A percentile compares a stretch with the other conserved stretches of the same genome.
These are phyloP conservation scores for Clytia hemisphaerica DNA, from an alignment of 30 jellyfish, hydroid and myxozoan genomes.

Conservation along the genomic window DNA sequence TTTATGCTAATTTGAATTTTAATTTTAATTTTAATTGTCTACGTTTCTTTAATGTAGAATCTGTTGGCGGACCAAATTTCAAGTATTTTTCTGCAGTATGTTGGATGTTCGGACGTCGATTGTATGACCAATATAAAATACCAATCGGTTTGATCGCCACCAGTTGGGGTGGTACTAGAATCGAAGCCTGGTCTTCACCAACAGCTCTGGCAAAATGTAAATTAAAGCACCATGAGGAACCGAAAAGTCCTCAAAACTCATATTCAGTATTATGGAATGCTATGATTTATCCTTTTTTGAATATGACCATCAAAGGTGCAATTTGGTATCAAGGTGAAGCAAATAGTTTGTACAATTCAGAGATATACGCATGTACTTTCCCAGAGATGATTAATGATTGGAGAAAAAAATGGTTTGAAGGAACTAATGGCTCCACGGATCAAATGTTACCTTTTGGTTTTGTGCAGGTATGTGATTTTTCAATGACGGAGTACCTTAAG, in stretches of 20 bases:
- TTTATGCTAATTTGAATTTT: too few species aligned
- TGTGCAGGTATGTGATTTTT: conserved; percentile 51
- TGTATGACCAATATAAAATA: conserved; percentile 22
- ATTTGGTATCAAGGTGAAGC: conserved; percentile 56
- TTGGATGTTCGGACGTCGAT: conserved; percentile 44
- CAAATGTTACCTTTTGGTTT: conserved; percentile 42
- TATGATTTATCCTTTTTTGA: conserved; percentile 39
- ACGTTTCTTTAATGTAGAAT: conserved; percentile 1
- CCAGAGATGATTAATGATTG: conserved; percentile 47
- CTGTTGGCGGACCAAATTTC: conserved; percentile 30
- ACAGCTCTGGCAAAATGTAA: conserved; percentile 6
- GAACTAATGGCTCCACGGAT: conserved; percentile 22
- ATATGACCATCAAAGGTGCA: conserved; percentile 35
- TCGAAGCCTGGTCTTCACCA: conserved; percentile 60
- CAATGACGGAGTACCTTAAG: too few species aligned
- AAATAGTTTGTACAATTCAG: not conserved
- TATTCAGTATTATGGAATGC: conserved; percentile 34
- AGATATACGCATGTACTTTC: conserved; percentile 23
- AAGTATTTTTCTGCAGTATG: conserved; percentile 55
- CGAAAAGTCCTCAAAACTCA: not conserved
- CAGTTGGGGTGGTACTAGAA: conserved; percentile 29
- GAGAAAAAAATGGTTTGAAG: conserved; percentile 32
- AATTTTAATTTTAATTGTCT: too few species aligned
- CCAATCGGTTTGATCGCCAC: conserved; percentile 47
- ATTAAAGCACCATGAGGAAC: not conserved